Percentiles rank a stretch among this genome's conserved stretches.
Evolutionary conservation across 2,888 invertebrate genomes (phyloP).

Genomic region (Baronia brevicornis): DNA sequence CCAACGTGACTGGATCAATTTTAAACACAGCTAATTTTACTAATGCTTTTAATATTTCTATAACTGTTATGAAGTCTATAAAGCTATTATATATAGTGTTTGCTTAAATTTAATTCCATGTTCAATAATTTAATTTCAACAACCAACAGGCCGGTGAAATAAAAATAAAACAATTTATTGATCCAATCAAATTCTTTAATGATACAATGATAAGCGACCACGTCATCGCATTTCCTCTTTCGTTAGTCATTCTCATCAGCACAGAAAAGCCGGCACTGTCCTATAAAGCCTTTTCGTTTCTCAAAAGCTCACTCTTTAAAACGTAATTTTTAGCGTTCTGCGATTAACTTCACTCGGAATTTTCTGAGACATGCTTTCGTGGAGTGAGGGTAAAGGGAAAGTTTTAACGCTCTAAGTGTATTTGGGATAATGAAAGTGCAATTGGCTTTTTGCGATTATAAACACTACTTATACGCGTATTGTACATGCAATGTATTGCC

Average conservation of each 20-base stretch:
- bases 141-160: constrained; percentile 6
- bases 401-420: constrained; percentile 51
- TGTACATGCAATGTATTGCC: constrained; percentile 60
- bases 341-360: constrained; percentile 42
- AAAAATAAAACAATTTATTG: constrained; percentile 28
- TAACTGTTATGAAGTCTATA: too few species aligned
- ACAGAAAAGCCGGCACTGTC: constrained; percentile 67
- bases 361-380: constrained; percentile 76
- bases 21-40: too few species aligned
- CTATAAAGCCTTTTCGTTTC: constrained; percentile 59
- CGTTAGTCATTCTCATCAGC: constrained; percentile 67
- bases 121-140: constrained; percentile 14
- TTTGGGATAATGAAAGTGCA: constrained; percentile 61
- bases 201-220: constrained; percentile 53
- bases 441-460: constrained; percentile 60
- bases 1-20: constrained; percentile 42
- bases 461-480: constrained; percentile 59
- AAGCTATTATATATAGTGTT: too few species aligned
- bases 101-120: too few species aligned
- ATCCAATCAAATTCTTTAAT: constrained; percentile 51
- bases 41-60: too few species aligned
- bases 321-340: constrained; percentile 48
- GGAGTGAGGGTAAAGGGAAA: constrained; percentile 49
- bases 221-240: constrained; percentile 35
- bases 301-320: constrained; percentile 58